These are phyloP conservation scores for Mellivora capensis DNA, from an alignment of 2,113 vertebrate genomes.

Conservation along the genomic window DNA sequence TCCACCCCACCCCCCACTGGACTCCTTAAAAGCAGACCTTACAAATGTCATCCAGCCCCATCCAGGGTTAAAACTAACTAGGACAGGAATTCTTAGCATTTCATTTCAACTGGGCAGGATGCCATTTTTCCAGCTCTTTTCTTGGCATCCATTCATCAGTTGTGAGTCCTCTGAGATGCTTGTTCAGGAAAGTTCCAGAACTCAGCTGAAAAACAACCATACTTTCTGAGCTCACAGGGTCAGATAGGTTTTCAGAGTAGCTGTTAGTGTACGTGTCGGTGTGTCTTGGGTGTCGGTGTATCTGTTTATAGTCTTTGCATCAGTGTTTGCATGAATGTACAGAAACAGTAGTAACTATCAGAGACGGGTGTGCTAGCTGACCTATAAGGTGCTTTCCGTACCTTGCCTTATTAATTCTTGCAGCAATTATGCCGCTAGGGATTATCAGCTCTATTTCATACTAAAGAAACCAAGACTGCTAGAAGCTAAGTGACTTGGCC, in stretches of 20 bases:
- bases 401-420: not conserved
- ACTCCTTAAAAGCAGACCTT: slow-evolving; percentile 8
- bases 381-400: not conserved
- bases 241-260: not conserved
- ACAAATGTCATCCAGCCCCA: not conserved
- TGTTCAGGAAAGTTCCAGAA: slow-evolving; percentile 46
- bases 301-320: not conserved
- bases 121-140: slow-evolving; percentile 66
- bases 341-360: not conserved
- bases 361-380: not conserved
- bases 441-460: not conserved
- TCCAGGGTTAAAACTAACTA: slow-evolving; percentile 42
- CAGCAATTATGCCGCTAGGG: not conserved
- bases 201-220: slow-evolving; percentile 36
- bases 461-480: not conserved
- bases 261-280: not conserved
- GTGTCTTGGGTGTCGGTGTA: not conserved
- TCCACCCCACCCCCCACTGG: not conserved
- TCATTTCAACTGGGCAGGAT: slow-evolving; percentile 49
- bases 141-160: slow-evolving; percentile 37
- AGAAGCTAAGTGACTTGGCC: not conserved
- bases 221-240: not conserved
- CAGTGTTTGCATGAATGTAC: not conserved
- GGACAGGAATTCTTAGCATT: slow-evolving; percentile 58
- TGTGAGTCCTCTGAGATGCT: slow-evolving; percentile 37